These are phyloP conservation scores for Archips xylosteana DNA, from an alignment of 2,888 invertebrate species.

Conservation along the genomic window DNA sequence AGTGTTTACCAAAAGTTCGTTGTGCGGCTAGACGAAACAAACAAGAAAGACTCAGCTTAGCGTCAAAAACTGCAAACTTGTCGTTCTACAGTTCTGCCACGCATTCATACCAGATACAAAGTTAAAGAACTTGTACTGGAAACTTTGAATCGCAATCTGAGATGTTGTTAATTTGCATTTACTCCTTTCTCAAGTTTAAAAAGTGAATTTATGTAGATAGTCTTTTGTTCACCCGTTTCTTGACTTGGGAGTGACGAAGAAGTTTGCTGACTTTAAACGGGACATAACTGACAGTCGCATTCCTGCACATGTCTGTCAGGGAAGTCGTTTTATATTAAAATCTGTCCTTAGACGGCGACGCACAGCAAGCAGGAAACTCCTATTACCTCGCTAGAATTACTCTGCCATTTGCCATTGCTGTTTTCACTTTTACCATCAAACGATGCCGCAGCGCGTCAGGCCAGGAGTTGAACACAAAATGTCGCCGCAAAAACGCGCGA, in stretches of 20 bases:
- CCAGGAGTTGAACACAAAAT: constrained; percentile 64
- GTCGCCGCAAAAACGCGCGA: constrained; percentile 70
- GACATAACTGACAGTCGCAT: constrained; percentile 25
- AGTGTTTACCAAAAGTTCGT: constrained; percentile 13
- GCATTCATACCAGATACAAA: constrained; percentile 35
- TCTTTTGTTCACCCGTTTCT: constrained; percentile 27
- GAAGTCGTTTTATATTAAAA: constrained; percentile 30
- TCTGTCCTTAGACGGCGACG: constrained; percentile 33
- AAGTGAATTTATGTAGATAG: constrained; percentile 31
- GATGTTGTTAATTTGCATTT: constrained; percentile 41
- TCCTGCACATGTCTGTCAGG: constrained; percentile 28
- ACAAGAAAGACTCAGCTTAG: constrained; percentile 11
- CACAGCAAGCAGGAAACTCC: constrained; percentile 49
- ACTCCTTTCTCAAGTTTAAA: constrained; percentile 30
- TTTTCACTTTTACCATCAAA: constrained; percentile 80
- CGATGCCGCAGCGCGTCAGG: constrained; percentile 63
- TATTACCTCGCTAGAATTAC: constrained; percentile 53
- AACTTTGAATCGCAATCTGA: constrained; percentile 41
- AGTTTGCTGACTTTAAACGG: background rate
- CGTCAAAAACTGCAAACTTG: constrained; percentile 22
- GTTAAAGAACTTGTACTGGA: constrained; percentile 31
- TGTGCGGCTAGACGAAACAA: constrained; percentile 3
- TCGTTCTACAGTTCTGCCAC: constrained; percentile 21
- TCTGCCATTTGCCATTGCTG: constrained; percentile 57
- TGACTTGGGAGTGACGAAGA: constrained; percentile 9